Base-by-base conservation (phyloP, 2,797 vertebrate species). In the Sciurus carolinensis region DNA sequence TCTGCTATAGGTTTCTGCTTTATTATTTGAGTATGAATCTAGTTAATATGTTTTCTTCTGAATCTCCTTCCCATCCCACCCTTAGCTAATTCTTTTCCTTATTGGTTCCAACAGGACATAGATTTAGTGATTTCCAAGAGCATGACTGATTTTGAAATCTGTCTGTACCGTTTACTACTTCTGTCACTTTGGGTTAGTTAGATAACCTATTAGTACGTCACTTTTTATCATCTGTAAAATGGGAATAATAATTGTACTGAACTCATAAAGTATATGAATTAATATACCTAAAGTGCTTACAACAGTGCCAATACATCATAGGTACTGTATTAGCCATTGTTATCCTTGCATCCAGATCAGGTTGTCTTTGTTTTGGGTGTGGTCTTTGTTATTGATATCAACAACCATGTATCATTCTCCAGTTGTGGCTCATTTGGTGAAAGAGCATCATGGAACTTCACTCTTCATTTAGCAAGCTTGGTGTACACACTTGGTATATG, bases 161-260 rank as follows among this genome's bases (percentile, higher is more conserved):
- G 42, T 1, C n/a, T 96, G 3, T 86, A 12, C 26, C 77, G 59
- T 18, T 83, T 92, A 47, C n/a, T 88, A 30, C 28, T 83, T 87
- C 47, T 4, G 0, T 86, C 42, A 82, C 50, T 33, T 44, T 77
- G 47, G 13, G 0, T 71, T 83, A 54, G 11, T 85, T 80, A 72
- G 28, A 88, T 57, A 39, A 66, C 15, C 9, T 47, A 17, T 72
- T 2, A 36, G 4, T n/a, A 11, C 33, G 42, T 96, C 42, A 67
- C 44, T 69, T 90, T 90, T 91, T 87, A 12, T 90, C 73, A 66
- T 86, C 30, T 95, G 42, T 71, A 83, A 67, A 95, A 81, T 81
- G 76, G 50, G 24, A 36, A 13, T 57, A 64, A 24, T 67, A 84
- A 81, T 75, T 64, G 4, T 69, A 75, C 8, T 15, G 76, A 52